A percentile compares a stretch with the other conserved stretches of the same genome.
Conservation (phyloP, 2,888 invertebrate genomes). For the Zygogramma bicolorata region DNA sequence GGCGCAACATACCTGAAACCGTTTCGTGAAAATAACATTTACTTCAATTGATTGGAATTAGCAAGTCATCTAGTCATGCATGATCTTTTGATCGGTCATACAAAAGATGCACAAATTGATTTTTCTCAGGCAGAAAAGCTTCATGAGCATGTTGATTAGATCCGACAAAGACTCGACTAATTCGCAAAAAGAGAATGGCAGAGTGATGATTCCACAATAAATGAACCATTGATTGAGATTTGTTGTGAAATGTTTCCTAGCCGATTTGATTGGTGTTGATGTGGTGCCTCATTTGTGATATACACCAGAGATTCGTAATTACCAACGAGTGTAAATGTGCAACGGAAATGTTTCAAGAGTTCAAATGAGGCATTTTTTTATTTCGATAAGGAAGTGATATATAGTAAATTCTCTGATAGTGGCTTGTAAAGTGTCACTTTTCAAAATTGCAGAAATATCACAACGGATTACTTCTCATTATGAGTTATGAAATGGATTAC, state of each 20-base stretch:
- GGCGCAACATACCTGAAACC: background rate
- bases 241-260: conserved; percentile 7
- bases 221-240: conserved; percentile 2
- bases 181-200: conserved; percentile 1
- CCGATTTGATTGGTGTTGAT: conserved; percentile 4
- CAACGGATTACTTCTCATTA: too few species aligned
- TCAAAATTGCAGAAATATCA: too few species aligned
- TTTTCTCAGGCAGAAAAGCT: conserved; percentile 1
- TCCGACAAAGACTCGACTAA: conserved; percentile 5
- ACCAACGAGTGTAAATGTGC: background rate
- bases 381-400: too few species aligned
- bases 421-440: too few species aligned
- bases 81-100: conserved; percentile 6
- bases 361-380: too few species aligned
- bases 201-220: background rate
- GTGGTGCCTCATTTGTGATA: background rate
- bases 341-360: too few species aligned
- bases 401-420: too few species aligned
- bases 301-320: background rate
- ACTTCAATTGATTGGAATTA: conserved; percentile 4
- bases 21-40: background rate
- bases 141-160: background rate
- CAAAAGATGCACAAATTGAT: conserved; percentile 12
- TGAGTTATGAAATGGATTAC: too few species aligned
- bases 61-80: conserved; percentile 8